Conservation (phyloP, 2,113 vertebrate species). For the Rattus rattus region DNA sequence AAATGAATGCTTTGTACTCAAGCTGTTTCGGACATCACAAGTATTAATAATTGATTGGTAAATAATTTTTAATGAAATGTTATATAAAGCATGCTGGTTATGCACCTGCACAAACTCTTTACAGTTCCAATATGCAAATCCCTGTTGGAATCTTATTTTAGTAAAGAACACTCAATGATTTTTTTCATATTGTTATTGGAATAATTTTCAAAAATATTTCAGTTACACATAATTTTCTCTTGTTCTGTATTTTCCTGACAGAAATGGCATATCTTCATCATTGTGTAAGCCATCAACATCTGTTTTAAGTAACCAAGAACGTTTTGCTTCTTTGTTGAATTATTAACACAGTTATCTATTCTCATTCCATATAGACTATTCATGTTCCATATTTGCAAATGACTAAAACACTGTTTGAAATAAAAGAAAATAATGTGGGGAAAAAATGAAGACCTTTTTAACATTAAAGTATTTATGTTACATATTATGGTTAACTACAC, state of each 20-base stretch:
- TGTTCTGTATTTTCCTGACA: not conserved
- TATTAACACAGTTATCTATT: not conserved
- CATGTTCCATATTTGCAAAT: not conserved
- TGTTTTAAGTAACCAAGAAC: not conserved
- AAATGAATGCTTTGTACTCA: not conserved
- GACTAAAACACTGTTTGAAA: not conserved
- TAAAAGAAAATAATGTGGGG: not conserved
- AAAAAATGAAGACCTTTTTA: not conserved
- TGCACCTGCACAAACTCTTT: not conserved
- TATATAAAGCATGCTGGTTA: not conserved
- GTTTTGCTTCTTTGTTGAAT: not conserved
- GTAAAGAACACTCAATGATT: not conserved
- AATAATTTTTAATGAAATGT: not conserved
- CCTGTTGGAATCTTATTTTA: not conserved
- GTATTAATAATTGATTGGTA: not conserved
- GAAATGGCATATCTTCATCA: not conserved
- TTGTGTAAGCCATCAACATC: not conserved
- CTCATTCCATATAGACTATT: not conserved
- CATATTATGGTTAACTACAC: not conserved
- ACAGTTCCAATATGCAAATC: not conserved
- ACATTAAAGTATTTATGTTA: not conserved
- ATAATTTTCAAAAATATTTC: not conserved
- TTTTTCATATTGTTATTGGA: not conserved
- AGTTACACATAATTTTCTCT: not conserved
- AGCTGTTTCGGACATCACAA: not conserved